Evolutionary conservation across 1,140 invertebrate genomes (phyloP).

Genomic region (Leptinotarsa defecta): DNA sequence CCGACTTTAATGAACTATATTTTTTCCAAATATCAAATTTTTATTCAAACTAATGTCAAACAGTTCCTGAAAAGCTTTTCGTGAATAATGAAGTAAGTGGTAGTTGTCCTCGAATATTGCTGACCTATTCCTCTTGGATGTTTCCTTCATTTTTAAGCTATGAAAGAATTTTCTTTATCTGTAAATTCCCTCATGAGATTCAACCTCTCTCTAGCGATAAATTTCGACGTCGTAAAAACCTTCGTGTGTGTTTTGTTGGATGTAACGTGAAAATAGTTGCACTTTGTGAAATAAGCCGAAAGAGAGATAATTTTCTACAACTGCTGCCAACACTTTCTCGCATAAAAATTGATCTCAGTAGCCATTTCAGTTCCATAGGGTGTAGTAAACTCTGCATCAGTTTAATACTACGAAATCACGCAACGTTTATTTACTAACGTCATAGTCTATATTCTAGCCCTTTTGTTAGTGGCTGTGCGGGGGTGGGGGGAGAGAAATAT

Average conservation of each 20-base stretch:
- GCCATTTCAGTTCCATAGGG: slow-evolving; percentile 2
- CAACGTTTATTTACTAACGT: slow-evolving; percentile 1
- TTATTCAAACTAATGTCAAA: no score
- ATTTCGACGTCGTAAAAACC: no score
- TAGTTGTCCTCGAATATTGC: no score
- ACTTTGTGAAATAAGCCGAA: neutral
- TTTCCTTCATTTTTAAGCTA: no score
- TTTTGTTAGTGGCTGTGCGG: neutral
- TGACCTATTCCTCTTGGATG: no score
- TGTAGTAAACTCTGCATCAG: neutral
- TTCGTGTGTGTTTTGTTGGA: neutral
- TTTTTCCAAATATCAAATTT: no score
- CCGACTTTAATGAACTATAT: no score
- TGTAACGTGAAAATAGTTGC: neutral
- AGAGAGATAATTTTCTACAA: neutral
- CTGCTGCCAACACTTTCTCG: neutral
- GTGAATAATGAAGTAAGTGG: no score
- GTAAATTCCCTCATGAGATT: no score
- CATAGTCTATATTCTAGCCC: neutral
- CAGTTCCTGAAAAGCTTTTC: no score
- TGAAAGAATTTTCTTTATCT: no score
- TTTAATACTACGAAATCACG: neutral
- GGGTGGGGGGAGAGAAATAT: neutral
- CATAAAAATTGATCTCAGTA: slow-evolving; percentile 6
- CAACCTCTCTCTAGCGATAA: no score